Evolutionary conservation across 2,888 invertebrate species (phyloP), one percentile per base, ranked within the genome.

Genomic region (Oxycera nigricornis): DNA sequence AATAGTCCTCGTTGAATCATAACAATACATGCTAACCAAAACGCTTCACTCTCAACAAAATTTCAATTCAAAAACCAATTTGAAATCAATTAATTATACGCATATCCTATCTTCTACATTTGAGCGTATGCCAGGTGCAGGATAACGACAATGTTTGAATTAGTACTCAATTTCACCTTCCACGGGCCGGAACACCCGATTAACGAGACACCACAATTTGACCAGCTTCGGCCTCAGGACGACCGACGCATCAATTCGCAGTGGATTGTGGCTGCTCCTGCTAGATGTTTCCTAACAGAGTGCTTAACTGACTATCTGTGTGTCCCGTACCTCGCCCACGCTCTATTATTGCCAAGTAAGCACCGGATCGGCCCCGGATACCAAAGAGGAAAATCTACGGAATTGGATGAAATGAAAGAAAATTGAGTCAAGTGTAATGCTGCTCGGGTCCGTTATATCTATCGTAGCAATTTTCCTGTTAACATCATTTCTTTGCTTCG

Each of bases 381-480:
- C 52, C 22, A 24, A 24, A 22, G 52, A 55, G 52, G 52, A 55
- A 55, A 55, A 11, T 55, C 52, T 55, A 22, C 22, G 11, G 22
- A 17, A 55, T 55, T 20, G 52, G 17, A 6, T 22, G 52, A 11
- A 55, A 55, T 24, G 24, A 24, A 50, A 55, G 22, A 55, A 14
- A 14, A 46, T 46, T 46, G 46, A 46, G 52, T 24, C 52, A 3
- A 24, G 24, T 22, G 9, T 55, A 55, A 7, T 55, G 52, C 17
- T 24, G 24, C 24, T 24, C 9, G 7, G n/a, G 46, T 55, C 55
- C 14, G 28, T 30, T 28, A 59, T 14, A 28, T 20, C 28, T 30
- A 62, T 62, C 62, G 28, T 35, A 35, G 62, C 62, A 62, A 62
- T 62, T 62, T 62, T 62, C 62, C 62, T 62, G 35, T 62, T 62